Base-by-base conservation (phyloP, 2,888 invertebrate genomes). In the Uropetala carovei region DNA sequence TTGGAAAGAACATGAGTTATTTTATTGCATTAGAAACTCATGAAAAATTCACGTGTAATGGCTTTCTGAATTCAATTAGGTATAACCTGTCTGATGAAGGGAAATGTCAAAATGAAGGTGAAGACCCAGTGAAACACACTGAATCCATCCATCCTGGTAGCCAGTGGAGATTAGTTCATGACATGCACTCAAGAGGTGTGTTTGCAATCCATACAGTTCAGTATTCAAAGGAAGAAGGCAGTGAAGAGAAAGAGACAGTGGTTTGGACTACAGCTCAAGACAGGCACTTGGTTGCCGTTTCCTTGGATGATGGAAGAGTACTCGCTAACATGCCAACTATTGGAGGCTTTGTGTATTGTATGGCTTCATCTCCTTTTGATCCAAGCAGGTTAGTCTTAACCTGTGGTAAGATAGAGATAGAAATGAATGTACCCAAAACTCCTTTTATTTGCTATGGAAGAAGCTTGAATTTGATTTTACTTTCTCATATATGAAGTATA, bases 321-420 rank as follows among this genome's bases (percentile, higher is more conserved):
- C 27, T 84, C 18, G 84, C 58, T 59, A 60, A 93, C 57, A 94
- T 96, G 85, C 96, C 96, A 4, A 97, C 97, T 0, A 96, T 97
- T 93, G 97, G 97, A 9, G 97, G 97, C 16, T 96, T 95, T 94
- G 94, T 97, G 2, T 97, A 97, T 94, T 96, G 96, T 60, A 94
- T 97, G 57, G 95, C 96, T 75, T 94, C 96, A 11, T 97, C 97
- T 92, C 97, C 97, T 0, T 95, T 97, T 92, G 97, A 98, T 95
- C 97, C 97, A 92, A 96, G 96, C 94, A 96, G 96, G 97, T 96
- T 94, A 95, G 95, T 95, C 59, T 58, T 43, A 43, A 43, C 5
- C 1, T 3, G 5, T 43, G 43, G 5, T 43, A 43, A 43, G 43
- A 43, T 43, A 43, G 43, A 43, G 43, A 5, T 43, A 3, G 43